phyloP scores from a whole-genome alignment of 2,888 invertebrate genomes.

The Drosophila anomelani region DNA sequence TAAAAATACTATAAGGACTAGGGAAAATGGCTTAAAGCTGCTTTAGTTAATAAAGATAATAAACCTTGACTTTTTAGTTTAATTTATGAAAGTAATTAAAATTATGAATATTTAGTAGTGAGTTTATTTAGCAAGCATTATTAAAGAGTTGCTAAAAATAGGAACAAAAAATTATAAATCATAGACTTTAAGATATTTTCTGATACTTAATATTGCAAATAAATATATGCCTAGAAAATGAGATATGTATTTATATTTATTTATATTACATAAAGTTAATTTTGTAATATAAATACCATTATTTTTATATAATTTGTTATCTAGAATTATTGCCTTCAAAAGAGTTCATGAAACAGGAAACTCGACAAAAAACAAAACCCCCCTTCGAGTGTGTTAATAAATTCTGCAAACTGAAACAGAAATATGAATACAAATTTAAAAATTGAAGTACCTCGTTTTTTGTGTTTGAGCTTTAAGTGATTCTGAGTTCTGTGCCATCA shows the following conservation, averaged over 20 bases:
- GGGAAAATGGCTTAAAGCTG: neutral
- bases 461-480: conserved; percentile 10
- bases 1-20: neutral
- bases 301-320: neutral
- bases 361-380: neutral
- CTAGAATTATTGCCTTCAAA: neutral
- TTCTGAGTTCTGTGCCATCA: neutral
- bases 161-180: neutral
- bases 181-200: neutral
- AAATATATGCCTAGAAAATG: neutral
- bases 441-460: neutral
- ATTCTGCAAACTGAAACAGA: neutral
- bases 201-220: neutral
- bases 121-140: neutral
- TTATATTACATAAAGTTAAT: neutral
- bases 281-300: neutral
- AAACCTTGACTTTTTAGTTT: neutral
- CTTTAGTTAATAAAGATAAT: neutral
- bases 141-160: neutral
- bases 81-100: neutral
- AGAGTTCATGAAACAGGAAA: neutral
- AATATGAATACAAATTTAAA: conserved; percentile 5
- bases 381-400: neutral
- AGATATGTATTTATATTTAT: no score
- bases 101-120: neutral